A percentile compares a stretch with the other conserved stretches of the same genome.
Conservation (phyloP, 2,888 invertebrate genomes). For the Drosophila niveifrons region DNA sequence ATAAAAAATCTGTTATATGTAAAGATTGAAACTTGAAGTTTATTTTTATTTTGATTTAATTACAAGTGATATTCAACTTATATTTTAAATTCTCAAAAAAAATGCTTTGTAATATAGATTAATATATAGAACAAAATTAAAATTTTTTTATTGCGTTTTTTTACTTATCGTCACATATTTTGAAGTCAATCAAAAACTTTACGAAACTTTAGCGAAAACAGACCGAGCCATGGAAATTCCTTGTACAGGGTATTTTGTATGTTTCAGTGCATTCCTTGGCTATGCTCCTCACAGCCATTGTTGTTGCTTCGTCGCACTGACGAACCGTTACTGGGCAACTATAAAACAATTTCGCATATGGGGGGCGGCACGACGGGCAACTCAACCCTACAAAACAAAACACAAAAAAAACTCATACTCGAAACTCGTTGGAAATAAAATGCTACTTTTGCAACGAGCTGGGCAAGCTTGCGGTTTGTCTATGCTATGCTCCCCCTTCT, state of each 20-base stretch:
- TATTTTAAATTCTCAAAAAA: too few relatives aligned
- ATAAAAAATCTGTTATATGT: too few relatives aligned
- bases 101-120: too few relatives aligned
- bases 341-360: conserved; percentile 76
- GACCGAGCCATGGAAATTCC: too few relatives aligned
- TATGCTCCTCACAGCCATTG: conserved; percentile 6
- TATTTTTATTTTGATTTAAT: too few relatives aligned
- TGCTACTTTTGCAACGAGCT: conserved; percentile 61
- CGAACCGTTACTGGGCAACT: conserved; percentile 62
- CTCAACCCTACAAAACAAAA: background rate
- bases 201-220: background rate
- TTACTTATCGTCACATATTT: background rate
- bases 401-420: conserved; percentile 5
- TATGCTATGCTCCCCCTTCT: conserved; percentile 4
- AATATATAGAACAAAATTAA: too few relatives aligned
- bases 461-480: conserved; percentile 60
- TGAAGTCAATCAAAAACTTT: background rate
- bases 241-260: conserved; percentile 23
- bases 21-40: too few relatives aligned
- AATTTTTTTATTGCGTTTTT: too few relatives aligned
- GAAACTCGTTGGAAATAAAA: conserved; percentile 39
- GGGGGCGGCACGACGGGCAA: conserved; percentile 36
- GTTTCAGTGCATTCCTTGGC: background rate
- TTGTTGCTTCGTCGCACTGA: conserved; percentile 39
- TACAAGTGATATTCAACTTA: too few relatives aligned